Conservation (phyloP, 2,888 invertebrate genomes). For the Drosophila mercatorum region DNA sequence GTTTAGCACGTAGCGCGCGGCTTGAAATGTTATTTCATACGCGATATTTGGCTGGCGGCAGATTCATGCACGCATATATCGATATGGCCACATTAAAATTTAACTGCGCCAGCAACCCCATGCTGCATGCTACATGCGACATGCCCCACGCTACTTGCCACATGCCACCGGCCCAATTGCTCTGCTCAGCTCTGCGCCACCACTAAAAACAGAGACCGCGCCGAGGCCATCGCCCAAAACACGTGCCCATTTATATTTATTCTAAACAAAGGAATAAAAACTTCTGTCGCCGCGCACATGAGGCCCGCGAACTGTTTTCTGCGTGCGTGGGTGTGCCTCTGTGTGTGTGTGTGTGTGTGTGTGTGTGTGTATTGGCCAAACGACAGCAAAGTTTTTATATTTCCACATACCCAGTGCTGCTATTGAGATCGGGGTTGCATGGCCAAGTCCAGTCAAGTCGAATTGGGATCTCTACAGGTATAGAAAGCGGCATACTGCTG, state of each 20-base stretch:
- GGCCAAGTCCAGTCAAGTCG: background rate
- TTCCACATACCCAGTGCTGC: slow-evolving; percentile 12
- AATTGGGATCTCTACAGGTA: background rate
- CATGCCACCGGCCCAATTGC: slow-evolving; percentile 19
- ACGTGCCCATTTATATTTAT: slow-evolving; percentile 79
- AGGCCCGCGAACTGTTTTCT: slow-evolving; percentile 51
- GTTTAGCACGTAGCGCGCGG: slow-evolving; percentile 58
- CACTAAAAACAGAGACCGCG: slow-evolving; percentile 57
- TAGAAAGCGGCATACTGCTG: too few relatives aligned
- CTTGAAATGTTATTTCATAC: slow-evolving; percentile 73
- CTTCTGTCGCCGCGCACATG: slow-evolving; percentile 81
- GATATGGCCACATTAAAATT: slow-evolving; percentile 83
- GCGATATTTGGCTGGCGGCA: slow-evolving; percentile 34
- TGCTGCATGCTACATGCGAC: background rate
- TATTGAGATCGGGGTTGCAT: background rate
- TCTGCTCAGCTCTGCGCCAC: slow-evolving; percentile 27
- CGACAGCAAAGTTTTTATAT: slow-evolving; percentile 41
- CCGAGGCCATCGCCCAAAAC: slow-evolving; percentile 59
- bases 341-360: background rate
- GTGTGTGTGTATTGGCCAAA: slow-evolving; percentile 16
- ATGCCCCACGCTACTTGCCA: slow-evolving; percentile 11
- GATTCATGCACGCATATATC: slow-evolving; percentile 76
- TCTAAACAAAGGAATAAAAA: slow-evolving; percentile 84
- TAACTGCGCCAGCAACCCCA: slow-evolving; percentile 67
- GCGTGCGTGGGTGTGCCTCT: background rate